Base-by-base conservation (phyloP, 2,888 invertebrate species). In the Agonopterix alstromeriana region DNA sequence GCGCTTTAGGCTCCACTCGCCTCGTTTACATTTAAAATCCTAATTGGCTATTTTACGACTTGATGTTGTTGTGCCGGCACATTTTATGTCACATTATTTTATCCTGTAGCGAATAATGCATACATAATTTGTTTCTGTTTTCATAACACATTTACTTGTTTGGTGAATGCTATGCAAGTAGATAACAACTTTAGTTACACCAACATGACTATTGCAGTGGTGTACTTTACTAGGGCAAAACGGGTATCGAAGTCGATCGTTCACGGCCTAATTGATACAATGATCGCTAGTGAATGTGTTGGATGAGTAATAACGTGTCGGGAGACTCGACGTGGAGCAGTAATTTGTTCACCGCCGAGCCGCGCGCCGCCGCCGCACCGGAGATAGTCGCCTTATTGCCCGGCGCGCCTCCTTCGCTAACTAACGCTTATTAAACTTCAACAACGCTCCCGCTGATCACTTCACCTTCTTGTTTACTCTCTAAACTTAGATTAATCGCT, bases 401-500 rank as follows among this genome's bases (percentile, higher is more conserved):
- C 70, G 64, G 70, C 66, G 73, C 73, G 75, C 70, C 75, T 68
- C 67, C 47, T n/a, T 65, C 75, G 78, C 81, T 78, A 82, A 85
- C 87, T 82, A 85, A 81, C 82, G 83, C 82, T 86, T 87, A 88
- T 88, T 87, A 88, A 88, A 88, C 84, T 87, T 82, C 76, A 82
- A 84, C 86, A 83, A 77, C 82, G 84, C 77, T 73, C 71, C 73
- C 77, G 82, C 81, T 83, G 87, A 87, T 87, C 87, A 85, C 86
- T 87, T 85, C 83, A 82, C 82, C 84, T 78, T 81, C 80, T 84
- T 84, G 86, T 83, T 86, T 82, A 78, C 82, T 77, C 77, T 82
- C 77, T 80, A 83, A 86, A 88, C 82, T 86, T 84, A 86, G 82
- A 87, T 86, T 88, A 85, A 87, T 87, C 80, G 85, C 73, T 77